Conservation (phyloP, 2,113 vertebrate species). For the Daubentonia madagascariensis region DNA sequence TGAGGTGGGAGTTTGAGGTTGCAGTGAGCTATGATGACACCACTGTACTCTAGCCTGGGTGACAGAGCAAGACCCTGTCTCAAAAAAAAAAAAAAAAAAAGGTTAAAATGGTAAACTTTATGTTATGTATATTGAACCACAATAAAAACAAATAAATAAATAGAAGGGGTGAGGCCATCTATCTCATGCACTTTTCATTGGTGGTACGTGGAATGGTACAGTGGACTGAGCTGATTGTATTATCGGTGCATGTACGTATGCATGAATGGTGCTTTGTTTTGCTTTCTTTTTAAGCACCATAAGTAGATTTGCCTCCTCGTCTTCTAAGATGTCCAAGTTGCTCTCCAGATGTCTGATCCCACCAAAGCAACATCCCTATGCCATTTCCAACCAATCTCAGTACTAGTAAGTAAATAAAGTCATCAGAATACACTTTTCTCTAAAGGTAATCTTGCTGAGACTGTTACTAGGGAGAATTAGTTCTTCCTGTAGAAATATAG, state of each 20-base stretch:
- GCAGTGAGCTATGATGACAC: too few relatives aligned
- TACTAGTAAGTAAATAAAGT: background rate
- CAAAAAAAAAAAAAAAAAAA: background rate
- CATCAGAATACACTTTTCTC: background rate
- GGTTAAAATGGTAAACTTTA: background rate
- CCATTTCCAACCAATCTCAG: background rate
- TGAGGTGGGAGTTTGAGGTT: too few relatives aligned
- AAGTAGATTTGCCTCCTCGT: background rate
- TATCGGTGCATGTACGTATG: background rate
- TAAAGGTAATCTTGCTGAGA: background rate
- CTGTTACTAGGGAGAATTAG: background rate
- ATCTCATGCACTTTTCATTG: background rate
- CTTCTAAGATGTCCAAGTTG: background rate
- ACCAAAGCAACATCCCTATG: background rate
- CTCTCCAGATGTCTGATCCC: background rate
- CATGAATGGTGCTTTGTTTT: background rate
- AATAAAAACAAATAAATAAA: background rate
- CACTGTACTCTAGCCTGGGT: too few relatives aligned
- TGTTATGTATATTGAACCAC: background rate
- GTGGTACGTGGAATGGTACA: rapidly evolving
- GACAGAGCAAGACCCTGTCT: too few relatives aligned
- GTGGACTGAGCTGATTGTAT: background rate
- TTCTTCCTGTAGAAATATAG: background rate
- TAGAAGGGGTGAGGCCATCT: background rate
- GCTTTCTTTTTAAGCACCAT: background rate